Percentiles rank a stretch among this genome's conserved stretches.
Conservation (phyloP, 2,888 invertebrate genomes). For the Zhuqinia jingwanae region DNA sequence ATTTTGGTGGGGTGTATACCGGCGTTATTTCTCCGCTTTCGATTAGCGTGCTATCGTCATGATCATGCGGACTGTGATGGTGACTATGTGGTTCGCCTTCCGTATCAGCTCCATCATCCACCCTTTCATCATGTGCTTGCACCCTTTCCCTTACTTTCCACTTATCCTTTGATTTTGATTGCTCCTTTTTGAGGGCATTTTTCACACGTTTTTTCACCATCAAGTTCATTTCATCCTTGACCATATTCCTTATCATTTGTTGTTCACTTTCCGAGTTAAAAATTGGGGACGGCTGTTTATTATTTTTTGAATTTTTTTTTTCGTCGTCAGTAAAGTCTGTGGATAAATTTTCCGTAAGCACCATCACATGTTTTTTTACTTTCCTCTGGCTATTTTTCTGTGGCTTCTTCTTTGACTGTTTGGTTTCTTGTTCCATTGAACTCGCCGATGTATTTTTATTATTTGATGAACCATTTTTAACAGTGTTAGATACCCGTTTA, state of each 20-base stretch:
- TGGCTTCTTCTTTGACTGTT: neutral
- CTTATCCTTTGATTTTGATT: neutral
- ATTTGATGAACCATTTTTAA: neutral
- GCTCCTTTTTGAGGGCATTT: neutral
- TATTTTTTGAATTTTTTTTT: neutral
- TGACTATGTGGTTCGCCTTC: neutral
- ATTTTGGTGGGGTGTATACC: constrained; percentile 36
- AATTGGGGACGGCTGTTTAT: neutral
- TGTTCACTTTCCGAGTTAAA: constrained; percentile 58
- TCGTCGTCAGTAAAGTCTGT: constrained; percentile 6
- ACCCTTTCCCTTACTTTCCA: neutral
- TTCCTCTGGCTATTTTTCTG: neutral
- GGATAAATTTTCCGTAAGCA: neutral
- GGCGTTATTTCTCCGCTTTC: constrained; percentile 40
- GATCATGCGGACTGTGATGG: neutral
- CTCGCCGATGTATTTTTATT: neutral
- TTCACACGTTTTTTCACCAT: constrained; percentile 56
- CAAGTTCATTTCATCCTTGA: constrained; percentile 61
- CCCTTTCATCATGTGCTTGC: neutral
- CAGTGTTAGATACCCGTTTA: neutral
- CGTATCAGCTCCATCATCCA: neutral
- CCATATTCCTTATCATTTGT: constrained; percentile 65
- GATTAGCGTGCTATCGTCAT: neutral
- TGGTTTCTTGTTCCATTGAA: neutral
- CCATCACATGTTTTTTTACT: neutral